phyloP scores from a whole-genome alignment of 2,113 vertebrate genomes.

The Phrynosoma blainvillii region DNA sequence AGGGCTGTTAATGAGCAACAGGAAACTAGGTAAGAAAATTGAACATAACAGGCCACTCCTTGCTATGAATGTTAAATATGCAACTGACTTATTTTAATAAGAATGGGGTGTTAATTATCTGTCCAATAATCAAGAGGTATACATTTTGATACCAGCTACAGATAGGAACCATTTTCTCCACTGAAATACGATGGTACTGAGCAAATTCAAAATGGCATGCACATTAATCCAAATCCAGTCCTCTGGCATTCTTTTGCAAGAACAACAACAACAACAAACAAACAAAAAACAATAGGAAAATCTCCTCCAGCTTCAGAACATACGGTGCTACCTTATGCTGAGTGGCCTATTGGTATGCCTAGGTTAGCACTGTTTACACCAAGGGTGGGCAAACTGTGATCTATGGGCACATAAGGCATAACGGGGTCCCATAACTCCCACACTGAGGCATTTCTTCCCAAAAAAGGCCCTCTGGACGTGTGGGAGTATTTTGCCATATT shows the following conservation, averaged over 20 bases:
- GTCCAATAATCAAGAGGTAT: slow-evolving; percentile 1
- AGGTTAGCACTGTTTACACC: no score
- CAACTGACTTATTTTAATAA: slow-evolving; percentile 35
- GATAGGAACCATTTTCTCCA: slow-evolving; percentile 17
- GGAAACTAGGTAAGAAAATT: not conserved
- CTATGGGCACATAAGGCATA: no score
- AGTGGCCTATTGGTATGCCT: not conserved
- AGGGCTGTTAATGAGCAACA: slow-evolving; percentile 44
- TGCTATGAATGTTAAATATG: slow-evolving; percentile 31
- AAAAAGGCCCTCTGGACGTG: no score
- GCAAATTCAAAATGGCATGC: slow-evolving; percentile 6
- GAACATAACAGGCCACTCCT: slow-evolving; percentile 42
- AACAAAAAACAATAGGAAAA: not conserved
- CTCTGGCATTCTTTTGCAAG: not conserved
- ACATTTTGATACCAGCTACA: not conserved
- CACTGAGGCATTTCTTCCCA: no score
- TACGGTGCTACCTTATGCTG: not conserved
- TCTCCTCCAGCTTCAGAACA: not conserved
- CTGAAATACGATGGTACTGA: slow-evolving; percentile 13
- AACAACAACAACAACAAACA: not conserved
- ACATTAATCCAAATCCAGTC: not conserved
- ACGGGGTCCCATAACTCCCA: no score
- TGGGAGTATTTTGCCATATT: no score
- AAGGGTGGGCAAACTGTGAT: no score
- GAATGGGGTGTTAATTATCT: slow-evolving; percentile 25